These are phyloP conservation scores for Clanis bilineata DNA, from an alignment of 2,888 invertebrate species.

Conservation along the genomic window DNA sequence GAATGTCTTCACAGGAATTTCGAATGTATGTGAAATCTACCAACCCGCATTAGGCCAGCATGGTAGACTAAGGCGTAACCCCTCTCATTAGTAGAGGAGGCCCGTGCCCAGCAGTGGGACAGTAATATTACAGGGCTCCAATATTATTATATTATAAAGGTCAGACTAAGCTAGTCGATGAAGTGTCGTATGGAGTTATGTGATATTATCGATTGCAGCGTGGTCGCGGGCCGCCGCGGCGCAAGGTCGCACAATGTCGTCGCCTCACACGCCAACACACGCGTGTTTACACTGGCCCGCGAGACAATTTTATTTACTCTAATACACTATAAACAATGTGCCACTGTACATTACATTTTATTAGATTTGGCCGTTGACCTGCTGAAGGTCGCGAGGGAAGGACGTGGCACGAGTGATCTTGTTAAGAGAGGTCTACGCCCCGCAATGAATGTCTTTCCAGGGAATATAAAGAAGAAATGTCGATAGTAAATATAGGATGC, in stretches of 20 bases:
- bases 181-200: conserved; percentile 24
- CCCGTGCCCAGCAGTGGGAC: no score
- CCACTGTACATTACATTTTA: background rate
- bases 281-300: conserved; percentile 14
- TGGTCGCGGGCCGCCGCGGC: conserved; percentile 27
- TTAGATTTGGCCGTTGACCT: background rate
- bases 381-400: background rate
- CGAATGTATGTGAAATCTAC: no score
- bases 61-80: no score
- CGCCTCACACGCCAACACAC: conserved; percentile 24
- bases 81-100: no score
- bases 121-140: no score
- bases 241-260: conserved; percentile 58
- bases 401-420: background rate
- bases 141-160: no score
- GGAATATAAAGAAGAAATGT: background rate
- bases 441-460: background rate
- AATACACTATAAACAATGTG: conserved; percentile 8
- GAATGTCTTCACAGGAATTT: no score
- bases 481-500: background rate
- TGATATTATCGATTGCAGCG: conserved; percentile 59
- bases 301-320: conserved; percentile 7
- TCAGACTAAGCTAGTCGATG: background rate
- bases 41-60: no score
- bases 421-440: background rate